Base-by-base conservation (phyloP, 2,797 vertebrate species). In the Sebastes nivosus region DNA sequence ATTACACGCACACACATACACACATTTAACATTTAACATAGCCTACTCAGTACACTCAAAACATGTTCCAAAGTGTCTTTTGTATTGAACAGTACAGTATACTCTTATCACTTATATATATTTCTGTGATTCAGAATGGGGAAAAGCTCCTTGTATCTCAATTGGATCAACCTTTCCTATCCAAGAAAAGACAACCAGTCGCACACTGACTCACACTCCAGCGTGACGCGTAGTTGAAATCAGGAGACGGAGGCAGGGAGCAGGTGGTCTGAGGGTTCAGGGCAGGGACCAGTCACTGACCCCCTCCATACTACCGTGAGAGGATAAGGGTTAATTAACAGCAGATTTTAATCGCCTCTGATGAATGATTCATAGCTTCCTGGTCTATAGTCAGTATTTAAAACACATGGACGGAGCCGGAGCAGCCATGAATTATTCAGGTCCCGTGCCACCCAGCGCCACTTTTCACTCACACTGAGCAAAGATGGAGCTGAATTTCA, bases 341-440 rank as follows among this genome's bases (percentile, higher is more conserved):
- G 91, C 75, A 88, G 85, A 93, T 90, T 93, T 94, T 93, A 95
- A 95, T 93, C 77, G 84, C 85, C 87, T 83, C 77, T 89, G 84
- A 93, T 96, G 92, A 95, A 96, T 96, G 89, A 95, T 96, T 96
- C 90, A 96, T 95, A 83, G 78, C 89, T 85, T 84, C 76, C 75
- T 68, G 84, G 85, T 90, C 87, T 89, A 89, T 88, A 87, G 86
- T 79, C 80, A 86, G 84, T 93, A 89, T 94, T 92, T 90, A 92
- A 94, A 94, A 93, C 93, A 91, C 85, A 91, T 79, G 82, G 84
- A 80, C 30, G 27, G 79, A 89, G 92, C 79, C 84, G 73, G 84
- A 89, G 81, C 55, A 25, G 46, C 25, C 75, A 95, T 94, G 89
- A 94, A 94, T 95, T 87, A 94, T 95, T 94, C 94, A 95, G 77